Percentiles rank a stretch among this genome's conserved stretches.
These are phyloP conservation scores for Coleophora deauratella DNA, from an alignment of 2,888 invertebrate genomes.

Conservation along the genomic window DNA sequence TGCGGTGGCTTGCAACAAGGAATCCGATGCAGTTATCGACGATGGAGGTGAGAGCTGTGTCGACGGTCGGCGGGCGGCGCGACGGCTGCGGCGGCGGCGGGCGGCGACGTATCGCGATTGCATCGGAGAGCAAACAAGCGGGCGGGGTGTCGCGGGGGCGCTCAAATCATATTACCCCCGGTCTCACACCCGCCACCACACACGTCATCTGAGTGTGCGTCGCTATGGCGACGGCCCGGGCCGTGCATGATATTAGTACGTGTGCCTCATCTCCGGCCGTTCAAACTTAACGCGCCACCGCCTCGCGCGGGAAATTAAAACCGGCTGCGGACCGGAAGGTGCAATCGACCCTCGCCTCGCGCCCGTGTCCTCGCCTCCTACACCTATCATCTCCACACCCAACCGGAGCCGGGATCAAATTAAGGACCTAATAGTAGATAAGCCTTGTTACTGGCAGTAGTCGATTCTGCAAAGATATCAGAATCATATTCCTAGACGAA, in stretches of 20 bases:
- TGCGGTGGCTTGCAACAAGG: constrained; percentile 69
- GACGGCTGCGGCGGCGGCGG: constrained; percentile 31
- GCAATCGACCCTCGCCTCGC: constrained; percentile 45
- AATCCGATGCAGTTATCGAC: constrained; percentile 71
- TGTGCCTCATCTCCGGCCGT: constrained; percentile 70
- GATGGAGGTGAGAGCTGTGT: constrained; percentile 67
- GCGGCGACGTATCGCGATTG: constrained; percentile 67
- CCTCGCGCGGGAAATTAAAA: constrained; percentile 69
- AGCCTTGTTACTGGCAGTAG: too few species aligned
- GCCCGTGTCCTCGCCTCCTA: constrained; percentile 8
- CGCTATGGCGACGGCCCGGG: constrained; percentile 80
- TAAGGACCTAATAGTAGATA: not conserved
- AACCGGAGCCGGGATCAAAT: constrained; percentile 8
- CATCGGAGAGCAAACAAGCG: constrained; percentile 74
- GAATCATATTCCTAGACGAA: too few species aligned
- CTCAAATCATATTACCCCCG: constrained; percentile 73
- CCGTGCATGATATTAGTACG: constrained; percentile 72
- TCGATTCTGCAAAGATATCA: too few species aligned
- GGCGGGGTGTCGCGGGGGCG: constrained; percentile 62
- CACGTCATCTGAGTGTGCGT: constrained; percentile 81
- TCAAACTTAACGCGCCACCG: constrained; percentile 61
- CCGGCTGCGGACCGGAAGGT: constrained; percentile 65
- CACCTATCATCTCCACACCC: constrained; percentile 16
- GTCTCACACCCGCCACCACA: constrained; percentile 65
- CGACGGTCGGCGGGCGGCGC: constrained; percentile 37